Evolutionary conservation across 1,140 invertebrate species (phyloP).

Genomic region (Pseudomyrmex flavicornis): DNA sequence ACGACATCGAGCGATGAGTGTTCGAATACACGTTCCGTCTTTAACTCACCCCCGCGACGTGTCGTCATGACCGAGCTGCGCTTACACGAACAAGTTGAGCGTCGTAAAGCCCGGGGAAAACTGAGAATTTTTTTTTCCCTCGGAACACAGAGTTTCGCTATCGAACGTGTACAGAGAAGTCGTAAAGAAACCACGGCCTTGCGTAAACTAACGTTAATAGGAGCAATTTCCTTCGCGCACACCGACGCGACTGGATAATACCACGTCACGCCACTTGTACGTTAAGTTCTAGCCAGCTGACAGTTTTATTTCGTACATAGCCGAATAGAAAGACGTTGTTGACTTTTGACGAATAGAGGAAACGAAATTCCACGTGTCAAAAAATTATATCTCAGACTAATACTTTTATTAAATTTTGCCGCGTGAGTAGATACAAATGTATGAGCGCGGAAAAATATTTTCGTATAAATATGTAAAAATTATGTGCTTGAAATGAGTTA

Average conservation of each 20-base stretch:
- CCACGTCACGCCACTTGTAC: conserved; percentile 23
- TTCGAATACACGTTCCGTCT: neutral
- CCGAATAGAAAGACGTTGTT: neutral
- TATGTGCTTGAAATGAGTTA: neutral
- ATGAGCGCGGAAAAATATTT: too few relatives aligned
- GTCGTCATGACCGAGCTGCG: conserved; percentile 13
- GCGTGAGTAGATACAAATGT: too few relatives aligned
- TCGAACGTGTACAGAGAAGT: conserved; percentile 69
- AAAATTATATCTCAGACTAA: too few relatives aligned
- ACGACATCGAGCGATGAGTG: neutral
- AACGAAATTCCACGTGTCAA: too few relatives aligned
- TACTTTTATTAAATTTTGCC: too few relatives aligned
- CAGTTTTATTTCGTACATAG: conserved; percentile 15
- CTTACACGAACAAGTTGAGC: conserved; percentile 60
- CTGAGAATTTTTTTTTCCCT: conserved; percentile 68
- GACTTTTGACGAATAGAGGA: too few relatives aligned
- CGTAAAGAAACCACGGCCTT: conserved; percentile 80
- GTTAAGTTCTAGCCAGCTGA: neutral
- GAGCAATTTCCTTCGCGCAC: conserved; percentile 66
- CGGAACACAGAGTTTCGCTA: conserved; percentile 46
- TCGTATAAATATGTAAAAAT: too few relatives aligned
- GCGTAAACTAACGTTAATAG: conserved; percentile 79
- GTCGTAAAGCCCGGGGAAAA: conserved; percentile 63
- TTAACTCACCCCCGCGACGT: neutral
- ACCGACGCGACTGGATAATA: conserved; percentile 26